Evolutionary conservation across 2,797 vertebrate species (phyloP).

Genomic region (Gallirallus australis): DNA sequence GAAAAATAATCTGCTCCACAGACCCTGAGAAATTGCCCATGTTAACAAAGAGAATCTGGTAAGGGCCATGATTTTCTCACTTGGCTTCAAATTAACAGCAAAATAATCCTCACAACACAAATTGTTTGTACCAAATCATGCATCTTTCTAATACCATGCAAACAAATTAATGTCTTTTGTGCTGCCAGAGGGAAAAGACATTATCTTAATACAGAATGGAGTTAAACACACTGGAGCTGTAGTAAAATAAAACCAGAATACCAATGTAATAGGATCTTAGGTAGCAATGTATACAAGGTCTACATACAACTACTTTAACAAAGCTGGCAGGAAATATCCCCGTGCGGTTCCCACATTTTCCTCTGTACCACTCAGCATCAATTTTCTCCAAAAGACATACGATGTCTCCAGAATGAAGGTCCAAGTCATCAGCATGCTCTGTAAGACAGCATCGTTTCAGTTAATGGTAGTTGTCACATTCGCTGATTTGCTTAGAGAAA

Average conservation of each 20-base stretch:
- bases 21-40: not conserved
- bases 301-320: slow-evolving; percentile 85
- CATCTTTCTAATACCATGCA: slow-evolving; percentile 21
- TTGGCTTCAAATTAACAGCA: slow-evolving; percentile 41
- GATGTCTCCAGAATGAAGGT: slow-evolving; percentile 87
- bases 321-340: slow-evolving; percentile 92
- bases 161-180: not conserved
- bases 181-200: slow-evolving; percentile 15
- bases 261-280: not conserved
- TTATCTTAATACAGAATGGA: slow-evolving; percentile 16
- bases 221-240: not conserved
- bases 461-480: not conserved
- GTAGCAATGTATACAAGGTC: slow-evolving; percentile 3
- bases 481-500: not conserved
- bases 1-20: not conserved
- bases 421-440: slow-evolving; percentile 91
- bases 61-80: slow-evolving; percentile 8
- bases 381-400: slow-evolving; percentile 89
- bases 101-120: slow-evolving; percentile 12
- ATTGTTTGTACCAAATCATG: slow-evolving; percentile 3
- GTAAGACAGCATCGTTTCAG: slow-evolving; percentile 52
- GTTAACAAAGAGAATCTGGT: not conserved
- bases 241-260: slow-evolving; percentile 10
- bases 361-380: slow-evolving; percentile 91
- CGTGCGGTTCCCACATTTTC: slow-evolving; percentile 83